These are phyloP conservation scores for Clarias laeviceps DNA, from an alignment of 2,797 vertebrate species.

Conservation along the genomic window DNA sequence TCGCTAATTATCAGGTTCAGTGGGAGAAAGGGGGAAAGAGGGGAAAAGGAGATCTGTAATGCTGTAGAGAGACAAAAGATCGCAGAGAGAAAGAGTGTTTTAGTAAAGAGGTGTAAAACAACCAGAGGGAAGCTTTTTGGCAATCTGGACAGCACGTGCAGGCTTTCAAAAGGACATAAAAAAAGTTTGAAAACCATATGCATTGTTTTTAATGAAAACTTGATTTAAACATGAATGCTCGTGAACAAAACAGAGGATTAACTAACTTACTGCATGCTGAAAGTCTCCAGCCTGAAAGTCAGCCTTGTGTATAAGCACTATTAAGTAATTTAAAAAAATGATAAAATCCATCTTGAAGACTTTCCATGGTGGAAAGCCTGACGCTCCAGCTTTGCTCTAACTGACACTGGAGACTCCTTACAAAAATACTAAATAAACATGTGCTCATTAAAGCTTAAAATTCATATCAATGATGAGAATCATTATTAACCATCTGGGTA, in stretches of 20 bases:
- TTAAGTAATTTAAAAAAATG: background rate
- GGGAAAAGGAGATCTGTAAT: background rate
- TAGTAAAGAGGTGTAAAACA: background rate
- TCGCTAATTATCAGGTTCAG: slow-evolving; percentile 67
- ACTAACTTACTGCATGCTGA: background rate
- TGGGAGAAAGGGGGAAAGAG: background rate
- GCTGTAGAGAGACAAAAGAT: background rate
- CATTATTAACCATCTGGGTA: background rate
- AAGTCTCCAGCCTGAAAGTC: background rate
- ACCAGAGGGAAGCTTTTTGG: background rate
- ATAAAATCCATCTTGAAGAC: background rate
- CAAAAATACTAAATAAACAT: background rate
- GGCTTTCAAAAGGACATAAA: background rate
- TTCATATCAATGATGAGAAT: background rate
- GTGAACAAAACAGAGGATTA: background rate
- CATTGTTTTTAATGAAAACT: background rate
- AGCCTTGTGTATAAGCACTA: background rate
- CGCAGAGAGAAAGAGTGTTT: background rate
- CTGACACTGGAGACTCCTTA: background rate
- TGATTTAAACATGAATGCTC: background rate
- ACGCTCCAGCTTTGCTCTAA: background rate
- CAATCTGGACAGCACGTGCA: background rate
- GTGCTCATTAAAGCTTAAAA: background rate
- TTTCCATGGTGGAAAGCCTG: background rate
- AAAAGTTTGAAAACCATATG: too few species aligned